Evolutionary conservation across 2,113 vertebrate species (phyloP).

Genomic region (Lycaon pictus): DNA sequence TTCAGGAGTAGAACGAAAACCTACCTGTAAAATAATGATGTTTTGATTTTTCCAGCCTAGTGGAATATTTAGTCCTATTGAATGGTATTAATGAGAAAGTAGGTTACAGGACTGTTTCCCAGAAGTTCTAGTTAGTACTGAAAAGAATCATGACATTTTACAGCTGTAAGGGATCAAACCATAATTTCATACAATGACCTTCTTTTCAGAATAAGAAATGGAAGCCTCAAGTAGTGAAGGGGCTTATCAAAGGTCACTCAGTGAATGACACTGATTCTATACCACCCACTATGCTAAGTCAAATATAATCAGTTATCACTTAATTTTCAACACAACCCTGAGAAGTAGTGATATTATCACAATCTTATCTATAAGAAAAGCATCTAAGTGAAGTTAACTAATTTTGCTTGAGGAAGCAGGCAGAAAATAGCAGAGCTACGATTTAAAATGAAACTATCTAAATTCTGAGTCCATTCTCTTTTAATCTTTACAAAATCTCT

Average conservation of each 20-base stretch:
- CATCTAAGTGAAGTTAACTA: background rate
- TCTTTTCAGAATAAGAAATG: slow-evolving; percentile 40
- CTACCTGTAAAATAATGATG: background rate
- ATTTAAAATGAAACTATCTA: background rate
- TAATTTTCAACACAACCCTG: background rate
- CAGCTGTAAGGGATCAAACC: background rate
- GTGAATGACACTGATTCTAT: background rate
- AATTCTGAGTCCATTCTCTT: background rate
- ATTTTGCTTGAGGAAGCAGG: background rate
- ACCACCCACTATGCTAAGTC: background rate
- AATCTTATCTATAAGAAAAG: background rate
- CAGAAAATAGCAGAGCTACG: background rate
- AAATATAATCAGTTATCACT: background rate
- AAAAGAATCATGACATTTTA: slow-evolving; percentile 46
- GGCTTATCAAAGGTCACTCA: background rate
- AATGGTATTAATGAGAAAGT: slow-evolving; percentile 18
- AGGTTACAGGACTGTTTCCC: background rate
- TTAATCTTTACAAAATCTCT: background rate
- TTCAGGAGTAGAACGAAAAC: background rate
- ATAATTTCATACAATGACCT: background rate
- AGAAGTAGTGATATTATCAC: background rate
- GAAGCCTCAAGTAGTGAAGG: background rate
- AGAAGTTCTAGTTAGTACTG: background rate
- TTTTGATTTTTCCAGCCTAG: background rate
- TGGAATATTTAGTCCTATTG: background rate